Evolutionary conservation across 2,113 vertebrate genomes (phyloP).

Genomic region (Cynocephalus volans): DNA sequence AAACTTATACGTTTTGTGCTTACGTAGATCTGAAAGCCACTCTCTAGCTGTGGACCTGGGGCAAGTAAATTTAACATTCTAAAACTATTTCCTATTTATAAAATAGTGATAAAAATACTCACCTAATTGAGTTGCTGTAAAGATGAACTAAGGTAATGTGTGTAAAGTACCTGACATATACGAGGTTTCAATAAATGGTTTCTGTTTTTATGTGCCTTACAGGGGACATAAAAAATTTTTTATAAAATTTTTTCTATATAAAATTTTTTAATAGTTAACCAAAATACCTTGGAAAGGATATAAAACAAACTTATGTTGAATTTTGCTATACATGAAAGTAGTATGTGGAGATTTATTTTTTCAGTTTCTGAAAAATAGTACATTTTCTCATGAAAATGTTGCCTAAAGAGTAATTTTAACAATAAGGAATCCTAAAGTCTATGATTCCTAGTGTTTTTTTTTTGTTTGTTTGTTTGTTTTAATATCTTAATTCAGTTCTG

Average conservation of each 20-base stretch:
- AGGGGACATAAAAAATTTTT: no score
- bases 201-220: constrained; percentile 31
- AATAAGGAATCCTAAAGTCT: constrained; percentile 6
- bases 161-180: background rate
- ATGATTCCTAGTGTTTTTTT: constrained; percentile 26
- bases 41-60: background rate
- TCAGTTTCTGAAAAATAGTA: constrained; percentile 51
- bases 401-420: background rate
- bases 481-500: constrained; percentile 36
- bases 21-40: background rate
- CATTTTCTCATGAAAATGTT: constrained; percentile 55
- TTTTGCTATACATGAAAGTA: constrained; percentile 36
- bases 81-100: constrained; percentile 26
- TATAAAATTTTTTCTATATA: constrained; percentile 35
- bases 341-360: constrained; percentile 43
- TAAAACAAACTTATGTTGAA: constrained; percentile 48
- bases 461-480: background rate
- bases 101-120: constrained; percentile 19
- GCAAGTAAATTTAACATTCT: constrained; percentile 40
- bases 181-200: constrained; percentile 22
- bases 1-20: background rate
- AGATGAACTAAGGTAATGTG: background rate
- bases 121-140: constrained; percentile 23
- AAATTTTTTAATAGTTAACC: constrained; percentile 38
- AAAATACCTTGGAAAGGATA: constrained; percentile 37